Evolutionary conservation across 2,888 invertebrate species (phyloP).

Genomic region (Laothoe populi): DNA sequence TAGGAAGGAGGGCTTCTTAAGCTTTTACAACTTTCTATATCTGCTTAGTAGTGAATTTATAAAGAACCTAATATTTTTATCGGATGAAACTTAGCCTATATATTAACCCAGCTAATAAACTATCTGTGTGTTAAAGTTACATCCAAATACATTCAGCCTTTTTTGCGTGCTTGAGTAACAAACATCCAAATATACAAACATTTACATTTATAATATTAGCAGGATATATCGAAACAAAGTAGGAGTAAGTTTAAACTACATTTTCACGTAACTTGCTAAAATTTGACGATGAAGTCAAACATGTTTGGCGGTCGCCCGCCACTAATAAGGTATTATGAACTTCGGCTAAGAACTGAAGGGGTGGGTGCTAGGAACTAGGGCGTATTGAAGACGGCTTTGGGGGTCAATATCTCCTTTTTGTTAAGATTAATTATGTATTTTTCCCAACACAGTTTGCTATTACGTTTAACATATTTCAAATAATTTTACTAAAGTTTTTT

Average conservation of each 20-base stretch:
- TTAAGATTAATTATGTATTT: not conserved
- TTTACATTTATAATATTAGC: too few relatives aligned
- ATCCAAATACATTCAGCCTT: too few relatives aligned
- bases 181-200: too few relatives aligned
- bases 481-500: too few relatives aligned
- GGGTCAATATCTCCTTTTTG: not conserved
- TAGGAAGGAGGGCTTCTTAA: too few relatives aligned
- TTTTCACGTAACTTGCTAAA: constrained; percentile 36
- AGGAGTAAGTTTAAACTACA: constrained; percentile 34
- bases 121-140: too few relatives aligned
- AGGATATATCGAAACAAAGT: constrained; percentile 5
- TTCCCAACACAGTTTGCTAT: not conserved
- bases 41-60: too few relatives aligned
- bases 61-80: too few relatives aligned
- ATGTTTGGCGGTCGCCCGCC: constrained; percentile 64
- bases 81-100: too few relatives aligned
- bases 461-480: not conserved
- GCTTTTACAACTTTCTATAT: too few relatives aligned
- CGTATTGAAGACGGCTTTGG: constrained; percentile 36
- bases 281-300: constrained; percentile 52
- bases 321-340: constrained; percentile 83
- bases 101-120: too few relatives aligned
- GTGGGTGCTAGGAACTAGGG: constrained; percentile 47
- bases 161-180: too few relatives aligned
- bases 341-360: constrained; percentile 70